phyloP scores from a whole-genome alignment of 2,113 vertebrate genomes.

The Prunella himalayana region DNA sequence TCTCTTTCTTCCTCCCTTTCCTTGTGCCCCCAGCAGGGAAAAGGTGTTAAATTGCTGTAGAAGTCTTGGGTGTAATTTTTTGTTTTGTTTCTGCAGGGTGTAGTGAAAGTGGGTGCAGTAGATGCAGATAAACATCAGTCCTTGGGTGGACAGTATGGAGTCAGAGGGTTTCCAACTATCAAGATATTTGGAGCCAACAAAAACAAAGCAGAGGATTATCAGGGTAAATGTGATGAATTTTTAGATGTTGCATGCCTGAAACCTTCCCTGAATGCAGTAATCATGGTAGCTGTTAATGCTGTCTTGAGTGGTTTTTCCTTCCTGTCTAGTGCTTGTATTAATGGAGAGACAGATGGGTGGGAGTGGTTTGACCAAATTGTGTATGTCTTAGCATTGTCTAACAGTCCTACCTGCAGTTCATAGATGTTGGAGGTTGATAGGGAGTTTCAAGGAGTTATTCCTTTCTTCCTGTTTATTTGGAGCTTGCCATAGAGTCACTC shows the following conservation, averaged over 20 bases:
- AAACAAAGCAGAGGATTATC: conserved; percentile 92
- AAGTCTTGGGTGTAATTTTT: background rate
- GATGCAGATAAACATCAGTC: conserved; percentile 93
- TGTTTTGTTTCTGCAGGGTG: conserved; percentile 72
- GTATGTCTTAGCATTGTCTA: background rate
- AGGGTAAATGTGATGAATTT: conserved; percentile 77
- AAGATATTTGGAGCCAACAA: conserved; percentile 96
- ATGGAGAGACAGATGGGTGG: background rate
- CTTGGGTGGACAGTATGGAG: conserved; percentile 88
- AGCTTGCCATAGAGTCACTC: background rate
- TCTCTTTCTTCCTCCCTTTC: background rate
- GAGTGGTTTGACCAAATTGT: background rate
- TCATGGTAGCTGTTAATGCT: background rate
- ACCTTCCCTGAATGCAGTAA: background rate
- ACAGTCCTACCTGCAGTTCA: background rate
- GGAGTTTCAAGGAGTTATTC: background rate
- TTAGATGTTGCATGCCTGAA: background rate
- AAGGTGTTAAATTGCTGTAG: background rate
- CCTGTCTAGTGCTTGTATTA: background rate
- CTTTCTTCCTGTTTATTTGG: background rate
- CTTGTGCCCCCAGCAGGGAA: background rate
- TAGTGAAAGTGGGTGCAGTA: conserved; percentile 94
- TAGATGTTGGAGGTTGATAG: background rate
- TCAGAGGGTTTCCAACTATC: conserved; percentile 94
- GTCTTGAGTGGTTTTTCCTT: background rate